Evolutionary conservation across 2,113 vertebrate species (phyloP), one percentile per base, ranked within the genome.

Genomic region (Hyperoodon ampullatus): DNA sequence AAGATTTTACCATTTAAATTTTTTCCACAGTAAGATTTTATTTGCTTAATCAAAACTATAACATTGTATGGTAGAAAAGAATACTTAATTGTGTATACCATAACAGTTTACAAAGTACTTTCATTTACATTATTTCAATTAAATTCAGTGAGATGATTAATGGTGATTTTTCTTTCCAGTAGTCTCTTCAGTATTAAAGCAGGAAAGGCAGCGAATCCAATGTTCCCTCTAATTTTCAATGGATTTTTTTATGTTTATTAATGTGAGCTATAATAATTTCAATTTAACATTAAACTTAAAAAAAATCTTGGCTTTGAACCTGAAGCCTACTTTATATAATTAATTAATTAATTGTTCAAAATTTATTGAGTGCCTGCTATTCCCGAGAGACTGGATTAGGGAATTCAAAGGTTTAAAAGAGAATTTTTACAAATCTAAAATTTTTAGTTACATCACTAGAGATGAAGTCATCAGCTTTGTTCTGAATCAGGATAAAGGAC

Each of bases 51-150:
- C 47, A 87, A 97, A 97, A 72, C 24, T 85, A 42, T 92, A 88
- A 23, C 39, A 92, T 94, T 74, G 80, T 90, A 82, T 93, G 78
- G 28, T 89, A 50, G 61, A 93, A 89, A 70, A 96, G 68, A 68
- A 85, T 83, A 93, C 28, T 94, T 95, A 77, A 94, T 93, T 96
- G 39, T 88, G 96, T 81, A 87, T 44, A 93, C 15, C 7, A 47
- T 87, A 95, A 85, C 42, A 84, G 39, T 94, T 97, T 95, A 96
- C 39, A 81, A 94, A 92, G 39, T 39, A 91, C 11, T 93, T 90
- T 85, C 50, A 90, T 77, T 95, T 92, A 93, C 28, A 71, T 90
- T 90, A 83, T 94, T 97, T 97, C 70, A 77, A 60, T 95, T 96
- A 94, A 82, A 91, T 93, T 66, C 44, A 92, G 39, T 88, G 53